phyloP scores from a whole-genome alignment of 2,113 vertebrate genomes.

The rat (Rattus norvegicus) region GRCr8 NC_086020.1:213690501-213691000 shows the following conservation, averaged over 20 bases:
- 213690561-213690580: background rate
- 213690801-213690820: background rate
- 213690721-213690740: background rate
- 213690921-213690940: background rate
- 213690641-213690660: background rate
- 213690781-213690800: background rate
- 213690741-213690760: background rate
- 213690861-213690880: background rate
- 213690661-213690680: background rate
- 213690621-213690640: background rate
- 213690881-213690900: background rate
- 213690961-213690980: background rate
- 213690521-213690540: background rate
- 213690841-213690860: background rate
- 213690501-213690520: conserved; percentile 1
- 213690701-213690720: background rate
- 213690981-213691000: background rate
- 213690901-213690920: background rate
- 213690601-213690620: background rate
- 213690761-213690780: background rate
- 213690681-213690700: background rate
- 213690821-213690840: background rate
- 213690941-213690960: background rate
- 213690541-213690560: background rate
- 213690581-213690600: background rate